A percentile compares a stretch with the other conserved stretches of the same genome.
These are phyloP conservation scores for Clavelina lepadiformis DNA, from an alignment of 23 tunicate genomes.

Conservation along the genomic window DNA sequence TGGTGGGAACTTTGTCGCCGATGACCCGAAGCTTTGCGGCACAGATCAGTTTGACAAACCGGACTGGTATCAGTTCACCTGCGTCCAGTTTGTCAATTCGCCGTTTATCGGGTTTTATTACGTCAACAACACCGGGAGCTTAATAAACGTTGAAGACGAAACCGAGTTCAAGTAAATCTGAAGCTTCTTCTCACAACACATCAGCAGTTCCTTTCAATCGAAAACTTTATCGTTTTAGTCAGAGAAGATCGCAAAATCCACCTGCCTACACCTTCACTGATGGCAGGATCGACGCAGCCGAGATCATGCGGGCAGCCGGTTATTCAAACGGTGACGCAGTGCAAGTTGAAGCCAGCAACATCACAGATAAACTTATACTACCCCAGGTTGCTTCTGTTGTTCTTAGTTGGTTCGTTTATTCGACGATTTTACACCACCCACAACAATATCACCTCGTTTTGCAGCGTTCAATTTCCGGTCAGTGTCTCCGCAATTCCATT, in stretches of 20 bases:
- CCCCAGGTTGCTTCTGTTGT: too few species aligned
- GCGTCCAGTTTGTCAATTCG: conserved; percentile 53
- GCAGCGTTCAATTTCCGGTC: conserved; percentile 41
- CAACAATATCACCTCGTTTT: conserved; percentile 5
- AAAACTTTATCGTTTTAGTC: too few species aligned
- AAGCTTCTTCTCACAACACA: too few species aligned
- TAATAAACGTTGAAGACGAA: neutral
- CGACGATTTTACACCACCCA: too few species aligned
- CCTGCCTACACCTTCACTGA: neutral
- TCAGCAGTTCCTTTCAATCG: too few species aligned
- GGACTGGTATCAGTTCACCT: conserved; percentile 67
- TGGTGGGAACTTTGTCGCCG: conserved; percentile 59
- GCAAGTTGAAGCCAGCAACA: neutral
- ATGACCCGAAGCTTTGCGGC: conserved; percentile 26
- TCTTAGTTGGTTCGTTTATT: too few species aligned
- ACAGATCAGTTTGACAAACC: conserved; percentile 18
- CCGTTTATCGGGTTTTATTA: conserved; percentile 63
- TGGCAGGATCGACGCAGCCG: neutral
- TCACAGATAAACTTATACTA: conserved; percentile 7
- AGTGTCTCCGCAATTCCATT: conserved; percentile 18
- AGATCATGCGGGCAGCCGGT: neutral
- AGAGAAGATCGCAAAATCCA: neutral
- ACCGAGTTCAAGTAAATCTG: neutral
- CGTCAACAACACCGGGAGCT: conserved; percentile 12
- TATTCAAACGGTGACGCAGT: conserved; percentile 9